These are phyloP conservation scores for Diabrotica undecimpunctata DNA, from an alignment of 1,140 invertebrate species.

Conservation along the genomic window DNA sequence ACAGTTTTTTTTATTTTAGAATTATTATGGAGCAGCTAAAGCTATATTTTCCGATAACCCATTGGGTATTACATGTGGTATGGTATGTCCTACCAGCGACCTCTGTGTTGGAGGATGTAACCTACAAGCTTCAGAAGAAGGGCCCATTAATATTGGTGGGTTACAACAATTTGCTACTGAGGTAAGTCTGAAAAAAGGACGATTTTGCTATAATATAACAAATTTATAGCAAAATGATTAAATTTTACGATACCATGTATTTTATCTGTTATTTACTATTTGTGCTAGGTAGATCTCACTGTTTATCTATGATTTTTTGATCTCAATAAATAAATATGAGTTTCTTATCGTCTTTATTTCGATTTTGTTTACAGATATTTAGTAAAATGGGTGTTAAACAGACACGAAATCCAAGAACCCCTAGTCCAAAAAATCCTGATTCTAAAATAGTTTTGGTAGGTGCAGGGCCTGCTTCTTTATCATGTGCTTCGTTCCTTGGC, in stretches of 20 bases:
- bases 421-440: constrained; percentile 55
- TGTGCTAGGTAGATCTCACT: too few relatives aligned
- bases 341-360: neutral
- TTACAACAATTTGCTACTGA: constrained; percentile 97
- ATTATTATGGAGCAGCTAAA: constrained; percentile 97
- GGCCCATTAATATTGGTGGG: constrained; percentile 97
- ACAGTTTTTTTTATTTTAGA: constrained; percentile 53
- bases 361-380: constrained; percentile 64
- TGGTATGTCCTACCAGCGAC: constrained; percentile 98
- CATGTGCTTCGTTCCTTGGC: constrained; percentile 92
- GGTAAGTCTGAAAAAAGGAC: constrained; percentile 55
- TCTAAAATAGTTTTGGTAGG: constrained; percentile 87
- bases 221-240: too few relatives aligned
- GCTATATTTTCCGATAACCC: constrained; percentile 97
- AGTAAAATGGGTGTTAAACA: constrained; percentile 91
- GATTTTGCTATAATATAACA: too few relatives aligned
- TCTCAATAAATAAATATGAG: neutral
- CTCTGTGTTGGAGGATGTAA: constrained; percentile 98
- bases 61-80: constrained; percentile 92
- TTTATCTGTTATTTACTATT: too few relatives aligned
- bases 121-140: constrained; percentile 90
- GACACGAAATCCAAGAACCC: constrained; percentile 68
- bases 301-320: too few relatives aligned
- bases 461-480: constrained; percentile 94
- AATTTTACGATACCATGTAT: too few relatives aligned